phyloP scores from a whole-genome alignment of 2,113 vertebrate species.

The Pyxicephalus adspersus region DNA sequence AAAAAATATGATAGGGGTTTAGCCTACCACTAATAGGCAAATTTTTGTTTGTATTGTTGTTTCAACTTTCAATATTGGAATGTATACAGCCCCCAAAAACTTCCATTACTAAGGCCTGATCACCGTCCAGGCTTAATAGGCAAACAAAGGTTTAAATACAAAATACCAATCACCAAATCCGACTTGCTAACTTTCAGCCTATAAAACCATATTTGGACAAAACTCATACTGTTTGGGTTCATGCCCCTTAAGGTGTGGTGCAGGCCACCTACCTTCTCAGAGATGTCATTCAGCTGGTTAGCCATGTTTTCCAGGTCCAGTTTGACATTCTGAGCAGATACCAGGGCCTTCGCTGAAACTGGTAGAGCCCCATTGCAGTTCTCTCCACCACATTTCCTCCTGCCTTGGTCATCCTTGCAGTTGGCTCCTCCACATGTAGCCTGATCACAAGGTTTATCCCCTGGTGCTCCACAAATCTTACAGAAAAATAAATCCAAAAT shows the following conservation, averaged over 20 bases:
- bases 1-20: too few species aligned
- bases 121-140: too few species aligned
- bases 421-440: constrained; percentile 77
- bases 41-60: too few species aligned
- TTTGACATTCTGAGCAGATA: constrained; percentile 60
- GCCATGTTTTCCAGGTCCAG: constrained; percentile 67
- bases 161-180: not conserved
- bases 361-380: constrained; percentile 76
- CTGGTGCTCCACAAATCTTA: constrained; percentile 65
- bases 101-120: too few species aligned
- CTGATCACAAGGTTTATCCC: constrained; percentile 65
- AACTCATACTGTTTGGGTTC: not conserved
- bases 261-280: constrained; percentile 72
- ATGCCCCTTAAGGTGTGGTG: not conserved
- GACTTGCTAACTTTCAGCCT: not conserved
- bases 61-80: too few species aligned
- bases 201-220: not conserved
- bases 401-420: constrained; percentile 70
- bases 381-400: constrained; percentile 70
- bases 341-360: constrained; percentile 66
- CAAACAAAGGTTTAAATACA: too few species aligned
- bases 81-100: too few species aligned
- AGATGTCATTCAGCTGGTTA: constrained; percentile 68
- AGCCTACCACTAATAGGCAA: too few species aligned
- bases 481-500: not conserved